These are phyloP conservation scores for Argyrosomus japonicus DNA, from an alignment of 2,113 vertebrate species.

Conservation along the genomic window DNA sequence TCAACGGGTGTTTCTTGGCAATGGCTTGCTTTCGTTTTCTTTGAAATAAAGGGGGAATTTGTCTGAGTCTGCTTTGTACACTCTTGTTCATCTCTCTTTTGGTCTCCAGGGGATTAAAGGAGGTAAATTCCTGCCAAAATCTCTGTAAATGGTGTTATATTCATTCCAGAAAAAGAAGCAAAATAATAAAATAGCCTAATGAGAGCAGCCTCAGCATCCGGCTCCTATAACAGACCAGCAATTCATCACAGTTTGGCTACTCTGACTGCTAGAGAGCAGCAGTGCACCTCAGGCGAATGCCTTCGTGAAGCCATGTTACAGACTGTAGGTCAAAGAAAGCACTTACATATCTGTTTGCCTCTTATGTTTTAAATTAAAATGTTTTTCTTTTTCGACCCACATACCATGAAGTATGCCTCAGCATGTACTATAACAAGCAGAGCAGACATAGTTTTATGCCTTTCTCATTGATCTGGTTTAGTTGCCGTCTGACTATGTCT, in stretches of 20 bases:
- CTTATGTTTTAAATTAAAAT: conserved; percentile 21
- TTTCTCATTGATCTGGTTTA: conserved; percentile 37
- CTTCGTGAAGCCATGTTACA: conserved; percentile 7
- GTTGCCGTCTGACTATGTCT: conserved; percentile 35
- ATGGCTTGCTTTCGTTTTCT: conserved; percentile 24
- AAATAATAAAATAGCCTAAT: conserved; percentile 53
- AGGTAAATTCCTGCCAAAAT: conserved; percentile 41
- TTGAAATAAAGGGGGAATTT: conserved; percentile 65
- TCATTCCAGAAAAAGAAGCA: conserved; percentile 46
- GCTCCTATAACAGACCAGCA: conserved; percentile 47
- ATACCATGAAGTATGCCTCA: background rate
- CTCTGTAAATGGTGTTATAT: conserved; percentile 57
- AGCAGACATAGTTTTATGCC: background rate
- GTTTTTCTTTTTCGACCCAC: background rate
- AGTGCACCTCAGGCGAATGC: conserved; percentile 36
- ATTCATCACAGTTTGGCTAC: conserved; percentile 46
- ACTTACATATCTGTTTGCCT: conserved; percentile 8
- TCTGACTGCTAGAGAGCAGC: conserved; percentile 22
- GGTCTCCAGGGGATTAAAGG: conserved; percentile 42
- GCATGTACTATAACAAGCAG: conserved; percentile 2
- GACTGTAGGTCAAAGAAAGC: conserved; percentile 14
- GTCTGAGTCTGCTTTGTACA: conserved; percentile 55
- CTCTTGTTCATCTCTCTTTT: conserved; percentile 49
- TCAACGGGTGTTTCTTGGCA: conserved; percentile 65
- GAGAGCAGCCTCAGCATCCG: conserved; percentile 49